phyloP scores from a whole-genome alignment of 1,140 invertebrate species.

The Anoplophora glabripennis region DNA sequence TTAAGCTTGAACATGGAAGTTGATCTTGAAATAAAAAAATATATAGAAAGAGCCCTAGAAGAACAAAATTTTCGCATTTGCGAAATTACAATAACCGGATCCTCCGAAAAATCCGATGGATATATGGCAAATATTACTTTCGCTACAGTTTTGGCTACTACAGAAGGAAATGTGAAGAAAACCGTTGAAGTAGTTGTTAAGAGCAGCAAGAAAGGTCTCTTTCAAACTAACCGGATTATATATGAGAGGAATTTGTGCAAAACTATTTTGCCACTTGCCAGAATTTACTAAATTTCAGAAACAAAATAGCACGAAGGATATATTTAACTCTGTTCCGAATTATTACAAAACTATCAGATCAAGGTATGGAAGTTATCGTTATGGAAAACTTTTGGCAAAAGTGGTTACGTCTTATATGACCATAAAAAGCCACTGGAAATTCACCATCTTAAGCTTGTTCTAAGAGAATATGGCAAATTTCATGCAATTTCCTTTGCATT shows the following conservation, averaged over 20 bases:
- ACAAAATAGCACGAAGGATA: slow-evolving; percentile 5
- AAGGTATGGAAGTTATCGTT: slow-evolving; percentile 51
- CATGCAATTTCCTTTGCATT: slow-evolving; percentile 55
- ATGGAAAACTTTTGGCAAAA: slow-evolving; percentile 54
- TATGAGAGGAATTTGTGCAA: no score
- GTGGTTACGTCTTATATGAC: slow-evolving; percentile 51
- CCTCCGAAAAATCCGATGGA: neutral
- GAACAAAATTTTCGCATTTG: neutral
- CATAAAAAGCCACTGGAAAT: slow-evolving; percentile 49
- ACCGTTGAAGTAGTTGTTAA: neutral
- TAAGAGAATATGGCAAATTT: slow-evolving; percentile 52
- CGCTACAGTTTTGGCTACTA: neutral
- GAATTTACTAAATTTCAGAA: slow-evolving; percentile 18
- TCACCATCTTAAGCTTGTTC: slow-evolving; percentile 48
- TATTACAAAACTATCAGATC: slow-evolving; percentile 45
- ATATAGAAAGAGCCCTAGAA: neutral
- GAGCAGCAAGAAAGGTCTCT: neutral
- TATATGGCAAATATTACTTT: neutral
- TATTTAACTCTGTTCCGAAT: slow-evolving; percentile 27
- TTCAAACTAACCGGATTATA: no score
- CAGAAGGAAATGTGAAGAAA: neutral
- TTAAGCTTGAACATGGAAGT: no score
- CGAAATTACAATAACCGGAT: neutral
- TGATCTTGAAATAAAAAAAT: neutral
- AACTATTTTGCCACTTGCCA: slow-evolving; percentile 10